These are phyloP conservation scores for Drosophila antonietae DNA, from an alignment of 2,888 invertebrate genomes.

Conservation along the genomic window DNA sequence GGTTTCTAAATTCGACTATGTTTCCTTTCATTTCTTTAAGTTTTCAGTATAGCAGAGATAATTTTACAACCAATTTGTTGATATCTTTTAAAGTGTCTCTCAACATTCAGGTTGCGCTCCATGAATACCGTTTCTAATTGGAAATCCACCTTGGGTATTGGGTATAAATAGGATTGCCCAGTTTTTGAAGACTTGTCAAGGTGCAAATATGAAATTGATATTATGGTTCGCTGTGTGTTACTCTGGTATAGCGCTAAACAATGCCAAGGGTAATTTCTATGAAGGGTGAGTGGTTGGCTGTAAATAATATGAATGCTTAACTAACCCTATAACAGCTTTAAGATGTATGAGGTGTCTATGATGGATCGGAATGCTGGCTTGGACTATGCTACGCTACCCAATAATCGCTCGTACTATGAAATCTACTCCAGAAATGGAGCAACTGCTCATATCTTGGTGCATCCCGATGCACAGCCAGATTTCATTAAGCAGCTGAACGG, in stretches of 20 bases:
- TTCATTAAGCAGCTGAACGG: slow-evolving; percentile 53
- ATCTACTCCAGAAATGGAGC: slow-evolving; percentile 38
- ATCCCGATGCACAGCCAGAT: slow-evolving; percentile 61
- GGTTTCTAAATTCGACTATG: not conserved
- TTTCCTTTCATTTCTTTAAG: not conserved
- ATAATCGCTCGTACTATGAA: slow-evolving; percentile 61
- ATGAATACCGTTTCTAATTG: slow-evolving; percentile 25
- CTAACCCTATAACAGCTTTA: slow-evolving; percentile 55
- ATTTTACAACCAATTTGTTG: slow-evolving; percentile 44
- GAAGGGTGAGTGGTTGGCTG: slow-evolving; percentile 48
- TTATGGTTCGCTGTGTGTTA: slow-evolving; percentile 21
- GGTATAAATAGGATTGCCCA: not conserved
- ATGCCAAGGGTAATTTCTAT: slow-evolving; percentile 35
- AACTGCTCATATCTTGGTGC: slow-evolving; percentile 64
- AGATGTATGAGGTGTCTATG: slow-evolving; percentile 66
- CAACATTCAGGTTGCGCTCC: not conserved
- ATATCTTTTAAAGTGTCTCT: slow-evolving; percentile 24
- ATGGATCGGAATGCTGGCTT: slow-evolving; percentile 22
- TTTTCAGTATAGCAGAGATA: not conserved
- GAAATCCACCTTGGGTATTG: slow-evolving; percentile 17
- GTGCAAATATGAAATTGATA: slow-evolving; percentile 47
- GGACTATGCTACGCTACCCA: slow-evolving; percentile 43
- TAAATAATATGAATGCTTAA: too few species aligned
- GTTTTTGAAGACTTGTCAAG: slow-evolving; percentile 19
- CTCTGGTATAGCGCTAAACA: slow-evolving; percentile 12